Conservation (phyloP, 2,797 vertebrate genomes). For the Threskiornis aethiopicus region DNA sequence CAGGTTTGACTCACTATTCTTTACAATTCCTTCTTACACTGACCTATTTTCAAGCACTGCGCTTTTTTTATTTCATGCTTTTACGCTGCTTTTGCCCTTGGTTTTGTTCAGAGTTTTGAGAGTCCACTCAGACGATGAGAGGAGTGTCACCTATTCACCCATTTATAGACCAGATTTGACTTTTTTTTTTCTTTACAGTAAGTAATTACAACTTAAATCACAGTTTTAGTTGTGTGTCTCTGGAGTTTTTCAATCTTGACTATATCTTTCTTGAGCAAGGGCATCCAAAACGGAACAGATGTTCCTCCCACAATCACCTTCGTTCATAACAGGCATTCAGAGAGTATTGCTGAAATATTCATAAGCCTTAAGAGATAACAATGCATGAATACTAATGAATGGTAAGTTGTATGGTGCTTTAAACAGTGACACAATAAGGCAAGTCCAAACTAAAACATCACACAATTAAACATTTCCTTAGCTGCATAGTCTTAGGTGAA, state of each 20-base stretch:
- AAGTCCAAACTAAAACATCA: not conserved
- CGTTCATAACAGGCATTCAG: not conserved
- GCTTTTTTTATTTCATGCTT: not conserved
- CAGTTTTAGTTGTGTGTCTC: not conserved
- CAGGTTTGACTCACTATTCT: not conserved
- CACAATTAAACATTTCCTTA: not conserved
- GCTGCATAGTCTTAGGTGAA: not conserved
- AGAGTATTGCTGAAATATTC: slow-evolving; percentile 43
- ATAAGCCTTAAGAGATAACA: slow-evolving; percentile 30
- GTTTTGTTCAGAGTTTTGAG: not conserved
- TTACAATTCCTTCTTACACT: not conserved
- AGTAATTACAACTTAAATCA: not conserved
- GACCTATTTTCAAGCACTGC: not conserved
- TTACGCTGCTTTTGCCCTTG: not conserved
- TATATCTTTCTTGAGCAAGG: not conserved
- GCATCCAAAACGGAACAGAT: slow-evolving; percentile 36
- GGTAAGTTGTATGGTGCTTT: not conserved
- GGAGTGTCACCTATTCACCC: not conserved
- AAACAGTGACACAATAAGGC: not conserved
- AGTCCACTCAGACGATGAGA: not conserved
- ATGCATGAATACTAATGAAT: slow-evolving; percentile 40
- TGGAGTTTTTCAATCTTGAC: not conserved
- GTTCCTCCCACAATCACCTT: slow-evolving; percentile 23
- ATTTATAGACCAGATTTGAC: not conserved
- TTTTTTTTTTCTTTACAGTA: not conserved